phyloP scores from a whole-genome alignment of 2,888 invertebrate genomes.

The Oscheius sp. region DNA sequence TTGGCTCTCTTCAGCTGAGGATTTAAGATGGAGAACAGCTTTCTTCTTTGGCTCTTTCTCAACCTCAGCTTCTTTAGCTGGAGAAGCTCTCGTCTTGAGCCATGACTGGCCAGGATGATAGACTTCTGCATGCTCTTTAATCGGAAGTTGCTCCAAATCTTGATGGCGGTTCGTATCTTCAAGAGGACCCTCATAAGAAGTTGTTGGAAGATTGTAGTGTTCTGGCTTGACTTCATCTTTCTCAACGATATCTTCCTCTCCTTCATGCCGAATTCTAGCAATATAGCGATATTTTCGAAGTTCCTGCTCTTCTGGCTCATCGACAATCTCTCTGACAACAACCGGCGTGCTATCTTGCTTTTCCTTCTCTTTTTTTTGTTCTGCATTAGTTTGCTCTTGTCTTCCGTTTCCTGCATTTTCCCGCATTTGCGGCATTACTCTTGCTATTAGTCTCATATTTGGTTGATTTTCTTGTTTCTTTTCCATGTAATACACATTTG shows the following conservation, averaged over 20 bases:
- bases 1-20: neutral
- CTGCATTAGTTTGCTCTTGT: too few relatives aligned
- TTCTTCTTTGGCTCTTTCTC: slow-evolving; percentile 7
- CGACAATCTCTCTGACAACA: too few relatives aligned
- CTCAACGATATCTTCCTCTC: slow-evolving; percentile 39
- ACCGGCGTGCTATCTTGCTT: too few relatives aligned
- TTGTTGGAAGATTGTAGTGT: neutral
- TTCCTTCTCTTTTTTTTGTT: too few relatives aligned
- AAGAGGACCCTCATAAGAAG: slow-evolving; percentile 31
- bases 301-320: too few relatives aligned
- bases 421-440: too few relatives aligned
- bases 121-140: neutral
- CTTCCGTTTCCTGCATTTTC: too few relatives aligned
- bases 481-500: neutral
- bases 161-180: slow-evolving; percentile 27
- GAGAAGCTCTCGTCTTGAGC: neutral
- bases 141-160: neutral
- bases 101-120: slow-evolving; percentile 36
- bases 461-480: neutral
- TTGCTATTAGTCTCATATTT: slow-evolving; percentile 3
- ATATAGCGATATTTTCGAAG: too few relatives aligned
- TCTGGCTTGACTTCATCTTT: neutral
- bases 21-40: slow-evolving; percentile 14
- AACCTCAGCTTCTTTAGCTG: neutral
- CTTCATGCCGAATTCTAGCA: slow-evolving; percentile 35